Base-by-base conservation (phyloP, 2,797 vertebrate species). In the Luscinia luscinia region DNA sequence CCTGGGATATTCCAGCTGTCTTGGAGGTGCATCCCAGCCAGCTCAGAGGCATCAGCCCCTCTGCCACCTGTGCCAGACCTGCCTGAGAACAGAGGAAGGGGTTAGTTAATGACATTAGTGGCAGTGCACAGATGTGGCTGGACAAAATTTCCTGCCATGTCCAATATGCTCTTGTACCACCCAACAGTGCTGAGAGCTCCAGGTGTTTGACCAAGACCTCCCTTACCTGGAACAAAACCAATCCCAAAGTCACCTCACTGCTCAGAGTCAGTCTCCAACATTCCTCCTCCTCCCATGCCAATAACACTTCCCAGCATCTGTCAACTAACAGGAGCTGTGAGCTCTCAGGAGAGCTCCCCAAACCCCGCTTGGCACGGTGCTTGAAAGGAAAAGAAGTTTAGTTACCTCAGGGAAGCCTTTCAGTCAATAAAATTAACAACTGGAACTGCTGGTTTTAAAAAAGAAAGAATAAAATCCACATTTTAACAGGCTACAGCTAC, bases 401-500 rank as follows among this genome's bases (percentile, higher is more conserved):
- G 46, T 83, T 82, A 83, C 46, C 72, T 94, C 40, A 28, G 38
- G 38, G 59, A 24, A 70, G 66, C 76, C 51, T 73, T 79, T 80
- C 61, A 51, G 83, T 84, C 87, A 77, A 41, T 34, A 70, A 85
- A 93, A 88, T 12, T 12, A 95, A 95, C 64, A 89, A 80, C 84
- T 41, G 82, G 77, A 94, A 85, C 30, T 40, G 59, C 46, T 85
- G 55, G 40, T 84, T 97, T 84, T 72, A 85, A 86, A 91, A 93
- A 95, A 68, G 69, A 59, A 46, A 51, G 13, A 61, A 51, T 18
- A 62, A 93, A 86, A 91, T 91, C 74, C 89, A 89, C 89, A 63
- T 90, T 96, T 95, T 90, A 94, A 81, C 94, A 94, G 85, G 91
- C 86, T 86, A 55, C 92, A 75, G 57, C 28, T 84, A 95, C 95